A percentile compares a stretch with the other conserved stretches of the same genome.
phyloP scores from a whole-genome alignment of 2,888 invertebrate genomes.

The Andrena dorsata region DNA sequence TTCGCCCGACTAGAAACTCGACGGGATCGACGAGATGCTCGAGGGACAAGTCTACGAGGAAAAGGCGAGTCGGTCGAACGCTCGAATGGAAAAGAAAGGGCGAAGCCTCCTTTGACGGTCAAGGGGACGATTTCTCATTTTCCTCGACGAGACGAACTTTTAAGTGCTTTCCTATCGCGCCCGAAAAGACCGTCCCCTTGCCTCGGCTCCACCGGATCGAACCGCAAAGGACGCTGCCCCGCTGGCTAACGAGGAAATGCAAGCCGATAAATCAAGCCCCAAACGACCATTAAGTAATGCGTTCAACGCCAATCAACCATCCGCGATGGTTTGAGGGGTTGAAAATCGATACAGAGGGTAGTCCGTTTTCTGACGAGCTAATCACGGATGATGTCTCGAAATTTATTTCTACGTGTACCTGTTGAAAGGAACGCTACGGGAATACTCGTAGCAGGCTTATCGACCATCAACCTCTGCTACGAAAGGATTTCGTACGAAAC shows the following conservation, averaged over 20 bases:
- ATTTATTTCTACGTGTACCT: no score
- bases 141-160: conserved; percentile 17
- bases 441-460: no score
- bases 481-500: no score
- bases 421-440: no score
- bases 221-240: not conserved
- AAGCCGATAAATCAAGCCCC: conserved; percentile 6
- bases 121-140: conserved; percentile 25
- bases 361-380: not conserved
- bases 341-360: not conserved
- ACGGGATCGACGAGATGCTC: conserved; percentile 1
- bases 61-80: not conserved
- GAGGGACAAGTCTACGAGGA: not conserved
- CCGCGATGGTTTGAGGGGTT: not conserved
- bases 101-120: conserved; percentile 13
- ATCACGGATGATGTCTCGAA: not conserved
- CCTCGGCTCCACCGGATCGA: not conserved
- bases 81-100: not conserved
- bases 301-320: conserved; percentile 7
- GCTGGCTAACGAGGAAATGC: conserved; percentile 10
- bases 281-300: conserved; percentile 11
- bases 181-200: not conserved
- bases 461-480: no score
- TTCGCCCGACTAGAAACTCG: not conserved
- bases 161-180: conserved; percentile 29